Base-by-base conservation (phyloP, 2,113 vertebrate species). In the Eubucco bourcierii region DNA sequence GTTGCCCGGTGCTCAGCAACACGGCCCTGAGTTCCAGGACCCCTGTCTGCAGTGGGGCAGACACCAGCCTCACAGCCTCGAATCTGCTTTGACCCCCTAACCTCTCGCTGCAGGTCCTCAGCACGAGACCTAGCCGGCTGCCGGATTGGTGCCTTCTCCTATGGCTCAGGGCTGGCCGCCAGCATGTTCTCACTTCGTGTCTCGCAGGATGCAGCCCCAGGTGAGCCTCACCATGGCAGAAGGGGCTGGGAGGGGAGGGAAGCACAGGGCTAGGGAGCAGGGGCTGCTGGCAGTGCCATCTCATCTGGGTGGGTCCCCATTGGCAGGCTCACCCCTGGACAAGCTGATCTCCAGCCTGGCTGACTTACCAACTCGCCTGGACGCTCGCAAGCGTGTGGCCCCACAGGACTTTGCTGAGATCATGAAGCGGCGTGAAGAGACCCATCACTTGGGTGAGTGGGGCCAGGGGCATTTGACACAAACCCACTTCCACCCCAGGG, bases 81-180 rank as follows among this genome's bases (percentile, higher is more conserved):
- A 20, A 20, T 15, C 11, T 37, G 21, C 63, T 65, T 28, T 47
- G 16, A 50, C 5, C 23, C 11, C 1, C 46, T 5, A 24, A 68
- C 12, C 47, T 28, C 14, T 53, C 21, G 0, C 24, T 12, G 0
- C 53, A 98, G 98, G 15, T 94, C 90, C 56, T 97, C 98, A 5
- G 97, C 96, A 2, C 95, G 84, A 47, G 97, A 97, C 12, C 58
- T 98, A 92, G 97, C 98, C 0, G 97, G 97, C 33, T 97, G 95
- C 82, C 94, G 98, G 75, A 97, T 98, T 0, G 98, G 98, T 0
- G 97, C 97, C 41, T 98, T 98, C 90, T 98, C 98, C 79, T 98
- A 98, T 0, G 98, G 98, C 90, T 98, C 98, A 0, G 98, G 98
- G 10, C 94, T 98, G 87, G 97, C 98, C 0, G 98, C 98, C 66